Evolutionary conservation across 2,797 vertebrate species (phyloP), one percentile per base, ranked within the genome.

Genomic region (Coracias cyanogaster): DNA sequence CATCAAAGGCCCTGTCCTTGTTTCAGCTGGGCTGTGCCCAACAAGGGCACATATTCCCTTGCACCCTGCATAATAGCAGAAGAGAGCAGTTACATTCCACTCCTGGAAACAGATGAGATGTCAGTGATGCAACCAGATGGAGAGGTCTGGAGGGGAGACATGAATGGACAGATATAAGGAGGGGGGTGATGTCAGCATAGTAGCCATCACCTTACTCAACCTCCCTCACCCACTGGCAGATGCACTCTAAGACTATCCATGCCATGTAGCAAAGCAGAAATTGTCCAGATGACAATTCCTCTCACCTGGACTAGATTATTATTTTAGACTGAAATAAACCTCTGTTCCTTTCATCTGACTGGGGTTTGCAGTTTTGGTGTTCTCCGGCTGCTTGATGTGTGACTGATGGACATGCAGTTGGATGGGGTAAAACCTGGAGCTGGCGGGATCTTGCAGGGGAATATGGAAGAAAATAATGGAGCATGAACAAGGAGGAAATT

Each of bases 181-280:
- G 4, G 3, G 3, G 15, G 8, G 3, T 24, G 7, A 10, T 76
- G 19, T 55, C 52, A 43, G 20, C 22, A n/a, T 12, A 33, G 33
- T 24, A 26, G 17, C 7, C 33, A 19, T 46, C 39, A 55, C 10
- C 26, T 55, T 52, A 35, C 35, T 22, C 39, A 54, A 64, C 4
- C n/a, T 69, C 39, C 39, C 39, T 52, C n/a, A 57, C 13, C 15
- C 0, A 0, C 31, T 6, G 9, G 21, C 16, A 65, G 45, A 43
- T 0, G 0, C 2, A 1, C 41, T 54, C 52, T 18, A 15, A 66
- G 43, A 43, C 9, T 6, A 8, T 52, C 20, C 31, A 52, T 71
- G 26, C 7, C 28, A 6, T 26, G 24, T 2, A 41, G 33, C 15
- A 62, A 57, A 55, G 15, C 54, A 55, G 37, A 70, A 80, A 26